phyloP scores from a whole-genome alignment of 2,113 vertebrate species.

The Thymallus thymallus region DNA sequence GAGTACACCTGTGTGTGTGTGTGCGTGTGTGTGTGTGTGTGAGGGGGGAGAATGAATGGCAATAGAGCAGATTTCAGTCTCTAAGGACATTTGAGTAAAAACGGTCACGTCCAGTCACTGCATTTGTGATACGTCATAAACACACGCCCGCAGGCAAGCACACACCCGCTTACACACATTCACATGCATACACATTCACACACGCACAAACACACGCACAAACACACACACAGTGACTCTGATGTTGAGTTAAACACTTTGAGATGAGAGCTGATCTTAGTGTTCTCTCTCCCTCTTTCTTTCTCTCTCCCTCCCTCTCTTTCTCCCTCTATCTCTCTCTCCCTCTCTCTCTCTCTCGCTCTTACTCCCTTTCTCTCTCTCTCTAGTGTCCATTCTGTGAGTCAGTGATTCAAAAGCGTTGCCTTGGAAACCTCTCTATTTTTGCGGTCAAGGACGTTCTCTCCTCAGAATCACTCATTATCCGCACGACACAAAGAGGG shows the following conservation, averaged over 20 bases:
- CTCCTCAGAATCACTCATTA: slow-evolving; percentile 12
- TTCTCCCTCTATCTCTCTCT: no score
- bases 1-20: slow-evolving; percentile 59
- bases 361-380: neutral
- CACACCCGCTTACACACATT: neutral
- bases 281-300: neutral
- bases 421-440: slow-evolving; percentile 28
- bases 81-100: neutral
- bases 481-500: slow-evolving; percentile 3
- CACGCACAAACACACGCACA: no score
- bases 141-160: neutral
- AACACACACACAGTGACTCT: neutral
- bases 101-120: neutral
- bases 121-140: slow-evolving; percentile 5
- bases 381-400: neutral
- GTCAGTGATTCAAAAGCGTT: slow-evolving; percentile 18
- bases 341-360: no score
- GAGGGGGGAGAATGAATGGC: neutral
- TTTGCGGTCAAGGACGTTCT: slow-evolving; percentile 26
- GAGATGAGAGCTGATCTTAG: neutral
- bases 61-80: neutral
- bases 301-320: neutral
- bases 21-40: slow-evolving; percentile 5
- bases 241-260: neutral
- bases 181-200: neutral